Evolutionary conservation across 64 coral and sea anemone species (phyloP), one percentile per base, ranked within the genome.

Genomic region (Montipora foliosa): DNA sequence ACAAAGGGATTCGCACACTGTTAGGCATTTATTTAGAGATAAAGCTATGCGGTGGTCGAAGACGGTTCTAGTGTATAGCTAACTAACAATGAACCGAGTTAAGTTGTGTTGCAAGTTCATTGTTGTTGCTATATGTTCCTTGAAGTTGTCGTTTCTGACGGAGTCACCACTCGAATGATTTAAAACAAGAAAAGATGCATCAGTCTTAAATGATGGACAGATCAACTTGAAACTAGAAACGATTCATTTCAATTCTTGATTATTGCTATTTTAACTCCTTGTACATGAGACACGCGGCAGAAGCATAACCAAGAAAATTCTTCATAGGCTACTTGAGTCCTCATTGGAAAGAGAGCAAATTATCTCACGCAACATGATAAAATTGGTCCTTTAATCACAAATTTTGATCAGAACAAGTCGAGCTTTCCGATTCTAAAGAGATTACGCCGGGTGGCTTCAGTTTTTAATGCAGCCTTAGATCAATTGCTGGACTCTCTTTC

Each of bases 21-120:
- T 70, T 86, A 86, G 82, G 71, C 46, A 47, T 71, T 70, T 86
- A 86, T 86, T 71, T 86, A 86, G 66, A 25, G 67, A 51, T 86
- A 86, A 70, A 51, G 19, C 82, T 86, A 21, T 86, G 82, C 45
- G 82, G 82, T 86, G 82, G 66, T 7, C 82, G 49, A 71, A 71
- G 17, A 68, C 47, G 50, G 16, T 50, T 48, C 48, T 50, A 2
- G 44, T 12, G 66, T 86, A 72, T 86, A 71, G 46, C n/a, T 50
- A 68, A 16, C 82, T 48, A 12, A 49, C 49, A 61, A 68, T 19
- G 5, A 48, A 84, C 44, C 5, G 1, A 47, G 44, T 46, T 67
- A 15, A 15, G 62, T 13, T 61, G 21, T 5, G 16, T 22, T 44
- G 15, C 17, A 86, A 50, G 8, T 22, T 44, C 67, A 71, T 86